These are phyloP conservation scores for Thelaira solivaga DNA, from an alignment of 2,888 invertebrate species.

Conservation along the genomic window DNA sequence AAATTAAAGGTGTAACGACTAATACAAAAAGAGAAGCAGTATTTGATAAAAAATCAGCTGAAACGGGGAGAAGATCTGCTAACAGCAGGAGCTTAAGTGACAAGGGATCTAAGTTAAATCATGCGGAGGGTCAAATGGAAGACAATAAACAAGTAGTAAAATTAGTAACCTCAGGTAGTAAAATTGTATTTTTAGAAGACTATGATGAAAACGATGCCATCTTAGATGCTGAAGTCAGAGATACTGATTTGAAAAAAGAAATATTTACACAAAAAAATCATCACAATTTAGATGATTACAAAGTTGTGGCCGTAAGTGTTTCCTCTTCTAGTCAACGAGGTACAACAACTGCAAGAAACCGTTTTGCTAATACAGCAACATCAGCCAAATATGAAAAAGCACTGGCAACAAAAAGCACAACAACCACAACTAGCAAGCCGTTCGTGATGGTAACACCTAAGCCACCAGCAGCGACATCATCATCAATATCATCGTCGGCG, in stretches of 20 bases:
- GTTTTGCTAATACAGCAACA: conserved; percentile 15
- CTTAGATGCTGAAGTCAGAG: conserved; percentile 63
- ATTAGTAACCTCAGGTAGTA: conserved; percentile 73
- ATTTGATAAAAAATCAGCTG: conserved; percentile 49
- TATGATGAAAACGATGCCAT: conserved; percentile 66
- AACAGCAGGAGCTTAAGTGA: conserved; percentile 34
- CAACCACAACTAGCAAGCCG: conserved; percentile 33
- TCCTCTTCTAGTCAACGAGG: conserved; percentile 72
- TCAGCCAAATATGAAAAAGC: conserved; percentile 30
- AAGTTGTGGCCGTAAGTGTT: conserved; percentile 79
- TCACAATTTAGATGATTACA: conserved; percentile 70
- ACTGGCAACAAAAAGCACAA: neutral
- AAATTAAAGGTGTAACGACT: neutral
- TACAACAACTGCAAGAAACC: conserved; percentile 70
- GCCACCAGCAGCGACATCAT: conserved; percentile 42
- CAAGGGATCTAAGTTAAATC: conserved; percentile 49
- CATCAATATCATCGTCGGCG: conserved; percentile 35
- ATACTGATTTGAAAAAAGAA: conserved; percentile 63
- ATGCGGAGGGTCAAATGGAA: conserved; percentile 56
- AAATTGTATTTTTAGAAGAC: conserved; percentile 73
- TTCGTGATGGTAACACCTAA: conserved; percentile 36
- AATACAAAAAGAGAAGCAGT: conserved; percentile 3
- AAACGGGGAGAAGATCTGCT: conserved; percentile 40
- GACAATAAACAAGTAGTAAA: conserved; percentile 71
- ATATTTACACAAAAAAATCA: conserved; percentile 21